Base-by-base conservation (phyloP, 2,888 invertebrate species). In the Mesorhabditis spiculigera region DNA sequence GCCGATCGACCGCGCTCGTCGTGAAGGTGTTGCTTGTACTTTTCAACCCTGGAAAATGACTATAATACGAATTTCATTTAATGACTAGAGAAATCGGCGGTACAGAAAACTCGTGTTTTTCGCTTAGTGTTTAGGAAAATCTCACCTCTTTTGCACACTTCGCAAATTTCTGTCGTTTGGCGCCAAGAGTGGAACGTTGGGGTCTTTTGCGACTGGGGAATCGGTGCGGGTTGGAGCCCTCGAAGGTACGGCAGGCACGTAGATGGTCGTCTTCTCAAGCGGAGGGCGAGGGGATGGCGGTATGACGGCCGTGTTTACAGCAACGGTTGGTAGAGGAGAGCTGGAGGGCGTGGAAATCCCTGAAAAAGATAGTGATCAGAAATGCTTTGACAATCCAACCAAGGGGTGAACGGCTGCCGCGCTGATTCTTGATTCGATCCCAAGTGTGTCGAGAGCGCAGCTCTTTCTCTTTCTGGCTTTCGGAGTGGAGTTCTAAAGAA, bases 1-100 rank as follows among this genome's bases (percentile, higher is more conserved):
- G 69, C 73, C n/a, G 45, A 45, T 6, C 68, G 68, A 1, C 44
- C 58, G 1, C 69, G 28, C 43, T 71, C 71, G 10, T 71, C 71
- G 8, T 67, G 68, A 28, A 28, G 28, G 64, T 73, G 71, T 43
- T 71, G 70, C 10, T 58, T 66, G 45, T 4, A 13, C 41, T 41
- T 42, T 5, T n/a, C 10, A 42, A n/a, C 42, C 4, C 43, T 45
- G 42, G 16, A 10, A n/a, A 8, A 13, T 41, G 13, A 58, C 8
- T n/a, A n/a, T 41, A 4, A 67, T 5, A 67, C n/a, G 45, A 65
- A 69, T 43, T 13, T 58, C 43, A 71, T 68, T 65, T 43, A 28
- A 67, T 69, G 63, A 72, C 28, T 28, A 28, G 28, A 28, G 28
- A 28, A 28, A 28, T 28, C 28, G 28, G 28, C 28, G 28, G 28